Base-by-base conservation (phyloP, 2,888 invertebrate genomes). In the Polydrusus cervinus region DNA sequence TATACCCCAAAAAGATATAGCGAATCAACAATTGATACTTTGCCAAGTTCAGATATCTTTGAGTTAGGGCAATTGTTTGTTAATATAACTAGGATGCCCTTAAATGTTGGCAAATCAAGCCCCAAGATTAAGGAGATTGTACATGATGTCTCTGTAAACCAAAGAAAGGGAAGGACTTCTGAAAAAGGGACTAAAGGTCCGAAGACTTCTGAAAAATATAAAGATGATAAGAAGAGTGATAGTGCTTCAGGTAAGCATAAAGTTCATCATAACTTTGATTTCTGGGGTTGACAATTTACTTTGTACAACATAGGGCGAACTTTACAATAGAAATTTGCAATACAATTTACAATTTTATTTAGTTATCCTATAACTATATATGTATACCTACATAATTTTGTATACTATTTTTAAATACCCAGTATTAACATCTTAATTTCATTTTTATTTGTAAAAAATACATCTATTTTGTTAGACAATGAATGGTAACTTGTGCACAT, bases 81-180 rank as follows among this genome's bases (percentile, higher is more conserved):
- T 49, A 47, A 64, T 47, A 16, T 64, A 14, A 49, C 64, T 13
- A 64, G 64, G n/a, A 34, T 64, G 47, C 49, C 64, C 6, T 47
- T 49, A 30, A 13, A 64, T 20, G 3, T 25, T 53, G 55, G 34
- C 3, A 14, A 14, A 25, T 53, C n/a, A 30, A 53, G 25, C 13
- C n/a, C n/a, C 25, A 30, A 53, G 13, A 53, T 53, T 25, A 53
- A 16, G 11, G 53, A 53, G n/a, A 10, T 25, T n/a, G n/a, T 20
- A 6, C 20, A 53, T 53, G 14, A 25, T 47, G 14, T 11, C 30
- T 25, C 25, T 45, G 18, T 57, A 6, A n/a, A 30, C 18, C n/a
- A 14, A 10, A 25, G 7, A 30, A 16, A 18, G 8, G 9, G 7
- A 18, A 60, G 16, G 25, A 60, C 16, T 16, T 13, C 16, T 16